Percentiles rank a stretch among this genome's conserved stretches.
Conservation (phyloP, 1,140 invertebrate genomes). For the Maconellicoccus hirsutus region DNA sequence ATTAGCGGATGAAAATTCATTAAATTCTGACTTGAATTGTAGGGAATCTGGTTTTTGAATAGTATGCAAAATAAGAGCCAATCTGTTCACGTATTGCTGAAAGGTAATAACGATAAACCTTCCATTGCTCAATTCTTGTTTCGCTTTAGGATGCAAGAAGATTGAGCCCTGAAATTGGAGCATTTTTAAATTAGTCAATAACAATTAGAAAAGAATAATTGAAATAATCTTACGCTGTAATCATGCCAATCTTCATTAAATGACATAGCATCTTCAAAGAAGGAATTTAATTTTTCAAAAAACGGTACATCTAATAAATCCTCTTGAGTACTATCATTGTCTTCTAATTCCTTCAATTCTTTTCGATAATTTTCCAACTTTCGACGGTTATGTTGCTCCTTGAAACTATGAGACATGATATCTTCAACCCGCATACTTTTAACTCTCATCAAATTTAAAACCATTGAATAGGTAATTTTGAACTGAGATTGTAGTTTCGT, state of each 20-base stretch:
- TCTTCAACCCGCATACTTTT: slow-evolving; percentile 58
- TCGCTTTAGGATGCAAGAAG: neutral
- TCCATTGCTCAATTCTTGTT: slow-evolving; percentile 38
- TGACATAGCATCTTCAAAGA: slow-evolving; percentile 3
- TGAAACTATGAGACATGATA: slow-evolving; percentile 87
- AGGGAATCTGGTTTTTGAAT: slow-evolving; percentile 35
- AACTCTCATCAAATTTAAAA: slow-evolving; percentile 59
- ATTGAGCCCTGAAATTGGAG: neutral
- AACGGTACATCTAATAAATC: neutral
- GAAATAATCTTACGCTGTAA: slow-evolving; percentile 19
- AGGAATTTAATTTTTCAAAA: neutral
- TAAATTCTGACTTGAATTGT: slow-evolving; percentile 29
- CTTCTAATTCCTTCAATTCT: slow-evolving; percentile 46
- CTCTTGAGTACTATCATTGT: neutral
- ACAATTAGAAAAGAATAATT: too few species aligned
- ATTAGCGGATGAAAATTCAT: too few species aligned
- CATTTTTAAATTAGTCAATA: neutral
- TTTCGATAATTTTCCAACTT: slow-evolving; percentile 38
- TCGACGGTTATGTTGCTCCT: slow-evolving; percentile 39
- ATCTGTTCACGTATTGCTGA: slow-evolving; percentile 52
- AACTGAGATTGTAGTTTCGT: slow-evolving; percentile 80
- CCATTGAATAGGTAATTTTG: slow-evolving; percentile 89
- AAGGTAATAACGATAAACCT: slow-evolving; percentile 54
- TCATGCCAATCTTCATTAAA: slow-evolving; percentile 10
- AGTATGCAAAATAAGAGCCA: slow-evolving; percentile 34